Conservation (phyloP, 2,888 invertebrate genomes). For the Parelbella ahira region DNA sequence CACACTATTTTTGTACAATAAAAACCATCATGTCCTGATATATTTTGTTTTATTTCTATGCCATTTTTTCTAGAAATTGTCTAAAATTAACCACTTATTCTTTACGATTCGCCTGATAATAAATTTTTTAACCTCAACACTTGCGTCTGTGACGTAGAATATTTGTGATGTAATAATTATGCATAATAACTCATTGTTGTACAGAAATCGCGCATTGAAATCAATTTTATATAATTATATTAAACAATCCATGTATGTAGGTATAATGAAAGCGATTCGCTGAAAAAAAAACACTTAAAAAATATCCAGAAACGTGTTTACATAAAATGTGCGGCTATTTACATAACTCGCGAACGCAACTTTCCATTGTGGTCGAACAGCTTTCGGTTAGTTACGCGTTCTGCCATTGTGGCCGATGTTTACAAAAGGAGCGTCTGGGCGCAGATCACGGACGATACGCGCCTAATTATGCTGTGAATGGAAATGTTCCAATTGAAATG, state of each 20-base stretch:
- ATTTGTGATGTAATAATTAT: constrained; percentile 17
- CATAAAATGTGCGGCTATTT: constrained; percentile 53
- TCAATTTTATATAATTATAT: too few species aligned
- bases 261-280: too few species aligned
- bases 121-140: constrained; percentile 9
- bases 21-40: constrained; percentile 77
- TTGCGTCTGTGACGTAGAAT: constrained; percentile 3
- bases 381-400: constrained; percentile 62
- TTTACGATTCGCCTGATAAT: constrained; percentile 4
- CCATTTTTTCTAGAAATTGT: constrained; percentile 1
- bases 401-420: constrained; percentile 61
- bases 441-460: constrained; percentile 37
- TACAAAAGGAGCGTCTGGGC: constrained; percentile 45
- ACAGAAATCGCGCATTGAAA: too few species aligned
- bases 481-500: constrained; percentile 21
- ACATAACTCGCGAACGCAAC: constrained; percentile 59
- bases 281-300: constrained; percentile 12
- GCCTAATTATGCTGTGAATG: constrained; percentile 18
- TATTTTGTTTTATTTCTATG: constrained; percentile 65
- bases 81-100: constrained; percentile 4
- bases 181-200: too few species aligned
- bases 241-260: not conserved
- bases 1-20: constrained; percentile 81
- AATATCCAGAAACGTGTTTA: constrained; percentile 43
- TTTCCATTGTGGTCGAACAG: constrained; percentile 69